Evolutionary conservation across 2,888 invertebrate genomes (phyloP).

Genomic region (Abrostola triplasia): DNA sequence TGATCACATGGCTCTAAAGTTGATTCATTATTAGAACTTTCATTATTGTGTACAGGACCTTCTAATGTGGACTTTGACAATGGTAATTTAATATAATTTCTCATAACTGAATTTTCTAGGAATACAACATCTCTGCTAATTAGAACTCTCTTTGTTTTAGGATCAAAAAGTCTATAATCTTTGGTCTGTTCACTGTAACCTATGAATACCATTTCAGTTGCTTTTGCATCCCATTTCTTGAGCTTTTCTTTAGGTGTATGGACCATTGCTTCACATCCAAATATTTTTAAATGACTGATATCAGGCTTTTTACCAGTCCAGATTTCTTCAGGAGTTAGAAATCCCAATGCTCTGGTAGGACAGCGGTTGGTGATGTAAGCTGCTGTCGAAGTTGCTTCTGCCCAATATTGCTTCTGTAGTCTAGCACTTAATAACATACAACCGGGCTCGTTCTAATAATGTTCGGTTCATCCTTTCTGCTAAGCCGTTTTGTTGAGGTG

Average conservation of each 20-base stretch:
- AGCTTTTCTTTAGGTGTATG: not conserved
- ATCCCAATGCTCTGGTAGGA: not conserved
- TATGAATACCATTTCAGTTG: not conserved
- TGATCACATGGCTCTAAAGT: too few relatives aligned
- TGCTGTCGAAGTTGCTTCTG: slow-evolving; percentile 3
- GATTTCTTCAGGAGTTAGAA: not conserved
- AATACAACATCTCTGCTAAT: not conserved
- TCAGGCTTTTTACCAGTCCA: not conserved
- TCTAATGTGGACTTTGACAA: too few relatives aligned
- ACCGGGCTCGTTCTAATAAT: slow-evolving; percentile 8
- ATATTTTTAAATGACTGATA: not conserved
- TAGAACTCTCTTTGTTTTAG: not conserved
- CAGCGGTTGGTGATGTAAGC: slow-evolving; percentile 1
- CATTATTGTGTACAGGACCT: not conserved
- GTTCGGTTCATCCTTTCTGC: slow-evolving; percentile 13
- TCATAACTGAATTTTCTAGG: not conserved
- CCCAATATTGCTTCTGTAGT: slow-evolving; percentile 7
- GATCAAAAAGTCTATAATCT: not conserved
- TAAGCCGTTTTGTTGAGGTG: slow-evolving; percentile 9
- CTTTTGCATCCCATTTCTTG: not conserved
- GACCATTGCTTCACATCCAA: not conserved
- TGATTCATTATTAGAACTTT: too few relatives aligned
- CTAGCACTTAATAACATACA: slow-evolving; percentile 7
- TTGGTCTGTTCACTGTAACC: not conserved
- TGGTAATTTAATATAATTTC: not conserved